Conservation (phyloP, 2,797 vertebrate species). For the Dromococcyx pavoninus region DNA sequence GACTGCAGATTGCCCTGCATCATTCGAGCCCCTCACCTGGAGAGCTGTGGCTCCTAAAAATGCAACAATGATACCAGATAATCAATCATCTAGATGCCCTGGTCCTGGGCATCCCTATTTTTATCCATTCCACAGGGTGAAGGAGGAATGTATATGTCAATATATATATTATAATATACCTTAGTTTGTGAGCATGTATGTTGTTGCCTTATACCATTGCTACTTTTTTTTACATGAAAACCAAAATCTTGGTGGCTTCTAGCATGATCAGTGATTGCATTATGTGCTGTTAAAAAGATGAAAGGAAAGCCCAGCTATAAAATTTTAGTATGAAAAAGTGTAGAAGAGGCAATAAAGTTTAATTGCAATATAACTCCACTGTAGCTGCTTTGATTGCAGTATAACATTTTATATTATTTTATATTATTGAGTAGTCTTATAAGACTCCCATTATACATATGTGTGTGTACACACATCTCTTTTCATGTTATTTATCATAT, state of each 20-base stretch:
- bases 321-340: not conserved
- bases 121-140: not conserved
- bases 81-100: not conserved
- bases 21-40: not conserved
- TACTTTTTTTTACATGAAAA: not conserved
- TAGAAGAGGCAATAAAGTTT: not conserved
- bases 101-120: not conserved
- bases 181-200: not conserved
- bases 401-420: not conserved
- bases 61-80: fast-evolving
- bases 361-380: not conserved
- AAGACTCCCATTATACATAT: not conserved
- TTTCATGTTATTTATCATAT: not conserved
- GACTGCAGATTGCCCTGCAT: not conserved
- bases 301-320: not conserved
- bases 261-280: not conserved
- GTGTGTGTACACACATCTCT: not conserved
- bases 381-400: not conserved
- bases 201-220: not conserved
- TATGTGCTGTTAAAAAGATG: not conserved
- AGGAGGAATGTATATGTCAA: not conserved
- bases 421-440: not conserved
- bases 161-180: not conserved
- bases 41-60: not conserved
- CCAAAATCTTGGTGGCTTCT: not conserved